Percentiles rank a stretch among this genome's conserved stretches.
phyloP scores from a whole-genome alignment of 2,888 invertebrate genomes.

The Spatulosminthurus flaviceps region DNA sequence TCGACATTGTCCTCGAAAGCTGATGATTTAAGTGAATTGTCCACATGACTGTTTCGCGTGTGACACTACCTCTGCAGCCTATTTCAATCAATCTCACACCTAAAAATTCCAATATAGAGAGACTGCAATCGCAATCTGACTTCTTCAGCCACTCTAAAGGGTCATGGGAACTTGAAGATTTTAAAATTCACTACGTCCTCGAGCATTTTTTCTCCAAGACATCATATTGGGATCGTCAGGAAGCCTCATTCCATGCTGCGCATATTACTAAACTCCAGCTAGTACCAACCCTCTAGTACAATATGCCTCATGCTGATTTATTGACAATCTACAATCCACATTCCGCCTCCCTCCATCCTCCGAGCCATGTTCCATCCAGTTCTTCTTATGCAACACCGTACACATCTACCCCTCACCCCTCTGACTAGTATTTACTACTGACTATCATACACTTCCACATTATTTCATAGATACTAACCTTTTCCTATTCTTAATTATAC shows the following conservation, averaged over 20 bases:
- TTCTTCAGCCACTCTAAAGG: constrained; percentile 33
- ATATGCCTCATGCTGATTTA: constrained; percentile 55
- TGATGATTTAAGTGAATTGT: constrained; percentile 35
- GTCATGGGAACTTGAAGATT: constrained; percentile 46
- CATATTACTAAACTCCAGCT: constrained; percentile 51
- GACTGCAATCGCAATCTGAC: constrained; percentile 16
- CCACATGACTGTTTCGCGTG: constrained; percentile 46
- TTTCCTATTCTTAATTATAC: no score
- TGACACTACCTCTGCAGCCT: constrained; percentile 15
- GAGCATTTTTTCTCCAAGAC: constrained; percentile 37
- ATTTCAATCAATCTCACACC: constrained; percentile 5
- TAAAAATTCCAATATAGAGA: constrained; percentile 38
- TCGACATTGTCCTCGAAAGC: neutral
- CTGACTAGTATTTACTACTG: neutral
- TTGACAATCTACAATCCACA: constrained; percentile 54
- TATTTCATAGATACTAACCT: no score
- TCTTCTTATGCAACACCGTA: neutral
- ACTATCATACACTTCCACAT: neutral
- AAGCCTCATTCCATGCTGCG: constrained; percentile 50
- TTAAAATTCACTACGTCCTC: constrained; percentile 44
- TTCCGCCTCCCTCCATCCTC: constrained; percentile 50
- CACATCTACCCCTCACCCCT: neutral
- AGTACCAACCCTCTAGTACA: constrained; percentile 34
- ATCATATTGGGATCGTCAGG: constrained; percentile 43
- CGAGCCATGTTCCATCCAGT: constrained; percentile 21